Conservation (phyloP, 2,888 invertebrate genomes). For the Pheosia gnoma region DNA sequence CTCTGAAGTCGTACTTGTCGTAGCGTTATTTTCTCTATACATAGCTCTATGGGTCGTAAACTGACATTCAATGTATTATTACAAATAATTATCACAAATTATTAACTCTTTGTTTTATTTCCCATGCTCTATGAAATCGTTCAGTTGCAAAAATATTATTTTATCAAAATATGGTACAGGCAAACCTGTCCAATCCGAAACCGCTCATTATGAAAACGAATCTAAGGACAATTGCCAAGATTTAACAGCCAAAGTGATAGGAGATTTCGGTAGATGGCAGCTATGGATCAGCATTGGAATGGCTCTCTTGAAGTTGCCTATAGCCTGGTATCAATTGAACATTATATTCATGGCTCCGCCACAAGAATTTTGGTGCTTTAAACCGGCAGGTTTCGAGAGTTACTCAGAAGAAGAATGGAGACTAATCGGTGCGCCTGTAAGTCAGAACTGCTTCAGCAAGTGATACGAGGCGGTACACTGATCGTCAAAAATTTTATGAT, state of each 20-base stretch:
- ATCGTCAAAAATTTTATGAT: too few relatives aligned
- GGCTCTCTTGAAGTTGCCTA: conserved; percentile 84
- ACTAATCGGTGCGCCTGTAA: conserved; percentile 66
- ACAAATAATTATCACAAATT: too few relatives aligned
- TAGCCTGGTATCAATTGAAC: conserved; percentile 86
- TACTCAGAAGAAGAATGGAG: conserved; percentile 74
- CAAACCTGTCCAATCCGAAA: not conserved
- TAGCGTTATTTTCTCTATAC: too few relatives aligned
- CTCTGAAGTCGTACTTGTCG: too few relatives aligned
- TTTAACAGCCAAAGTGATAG: conserved; percentile 69
- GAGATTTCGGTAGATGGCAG: conserved; percentile 86
- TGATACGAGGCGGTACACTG: too few relatives aligned
- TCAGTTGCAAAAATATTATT: not conserved
- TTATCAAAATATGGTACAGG: conserved; percentile 14
- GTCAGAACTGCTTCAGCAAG: conserved; percentile 21
- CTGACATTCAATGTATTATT: too few relatives aligned
- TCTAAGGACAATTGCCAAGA: conserved; percentile 37
- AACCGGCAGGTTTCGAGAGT: conserved; percentile 51
- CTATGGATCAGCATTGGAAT: conserved; percentile 78
- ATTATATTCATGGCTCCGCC: conserved; percentile 86
- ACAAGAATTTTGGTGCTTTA: conserved; percentile 84
- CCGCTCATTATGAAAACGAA: not conserved
- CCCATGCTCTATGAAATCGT: not conserved
- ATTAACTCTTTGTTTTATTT: too few relatives aligned
- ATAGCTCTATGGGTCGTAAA: too few relatives aligned